Evolutionary conservation across 2,113 vertebrate species (phyloP).

Genomic region (Chaetura pelagica): DNA sequence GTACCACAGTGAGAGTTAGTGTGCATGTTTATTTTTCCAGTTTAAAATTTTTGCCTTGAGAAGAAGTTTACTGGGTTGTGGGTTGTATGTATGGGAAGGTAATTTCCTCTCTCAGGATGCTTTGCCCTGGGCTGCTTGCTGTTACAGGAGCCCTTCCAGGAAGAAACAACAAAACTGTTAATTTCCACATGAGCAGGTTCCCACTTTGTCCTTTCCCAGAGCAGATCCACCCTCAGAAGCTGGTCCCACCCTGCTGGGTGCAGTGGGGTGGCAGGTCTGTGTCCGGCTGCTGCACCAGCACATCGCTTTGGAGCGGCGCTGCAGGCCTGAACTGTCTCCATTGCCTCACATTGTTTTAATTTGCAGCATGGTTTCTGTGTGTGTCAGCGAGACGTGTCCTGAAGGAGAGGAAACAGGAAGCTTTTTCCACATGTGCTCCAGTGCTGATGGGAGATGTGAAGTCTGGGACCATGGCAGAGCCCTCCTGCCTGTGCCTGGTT

Average conservation of each 20-base stretch:
- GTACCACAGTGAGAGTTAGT: background rate
- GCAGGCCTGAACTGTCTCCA: background rate
- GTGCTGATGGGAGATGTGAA: background rate
- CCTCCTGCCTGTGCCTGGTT: background rate
- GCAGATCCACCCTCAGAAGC: background rate
- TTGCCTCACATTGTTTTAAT: background rate
- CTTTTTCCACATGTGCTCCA: background rate
- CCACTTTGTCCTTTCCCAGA: background rate
- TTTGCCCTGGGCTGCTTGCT: background rate
- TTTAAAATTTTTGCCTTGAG: background rate
- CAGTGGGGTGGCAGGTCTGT: background rate
- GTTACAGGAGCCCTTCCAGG: background rate
- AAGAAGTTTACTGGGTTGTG: background rate
- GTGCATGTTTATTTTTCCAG: background rate
- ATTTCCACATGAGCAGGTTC: background rate
- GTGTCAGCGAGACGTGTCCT: accelerated
- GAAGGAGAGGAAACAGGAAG: background rate
- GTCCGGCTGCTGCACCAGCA: background rate
- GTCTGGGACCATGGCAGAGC: accelerated
- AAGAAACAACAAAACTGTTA: background rate
- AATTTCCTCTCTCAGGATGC: background rate
- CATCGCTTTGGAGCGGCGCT: accelerated
- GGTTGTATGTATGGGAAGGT: background rate
- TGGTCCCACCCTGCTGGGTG: background rate
- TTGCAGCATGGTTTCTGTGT: accelerated